phyloP scores from a whole-genome alignment of 2,113 vertebrate genomes.

The Equus quagga region DNA sequence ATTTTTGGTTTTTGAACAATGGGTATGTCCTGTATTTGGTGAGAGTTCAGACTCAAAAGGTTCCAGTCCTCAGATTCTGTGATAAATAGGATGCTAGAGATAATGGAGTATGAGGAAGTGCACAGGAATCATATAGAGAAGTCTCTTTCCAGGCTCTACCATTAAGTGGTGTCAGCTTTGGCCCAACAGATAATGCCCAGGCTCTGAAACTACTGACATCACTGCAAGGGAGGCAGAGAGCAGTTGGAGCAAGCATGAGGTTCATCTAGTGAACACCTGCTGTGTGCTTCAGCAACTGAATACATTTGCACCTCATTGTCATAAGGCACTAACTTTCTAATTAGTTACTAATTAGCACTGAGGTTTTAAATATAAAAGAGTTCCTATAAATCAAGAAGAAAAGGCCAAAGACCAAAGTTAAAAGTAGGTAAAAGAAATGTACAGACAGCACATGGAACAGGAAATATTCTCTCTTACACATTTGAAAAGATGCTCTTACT shows the following conservation, averaged over 20 bases:
- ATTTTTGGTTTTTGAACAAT: slow-evolving; percentile 28
- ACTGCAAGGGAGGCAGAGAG: neutral
- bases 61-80: neutral
- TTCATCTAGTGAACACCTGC: neutral
- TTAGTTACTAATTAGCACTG: neutral
- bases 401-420: neutral
- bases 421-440: neutral
- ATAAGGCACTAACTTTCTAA: neutral
- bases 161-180: neutral
- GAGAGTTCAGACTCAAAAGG: neutral
- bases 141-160: neutral
- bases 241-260: neutral
- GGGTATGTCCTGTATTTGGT: neutral
- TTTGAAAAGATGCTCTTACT: neutral
- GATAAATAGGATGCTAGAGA: neutral
- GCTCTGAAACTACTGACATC: neutral
- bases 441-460: neutral
- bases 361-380: neutral
- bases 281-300: neutral
- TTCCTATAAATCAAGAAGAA: neutral
- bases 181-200: neutral
- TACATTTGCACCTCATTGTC: neutral
- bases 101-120: neutral
- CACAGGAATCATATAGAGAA: neutral
- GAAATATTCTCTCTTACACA: neutral